Evolutionary conservation across 2,113 vertebrate genomes (phyloP).

Genomic region (Dicerorhinus sumatrensis): DNA sequence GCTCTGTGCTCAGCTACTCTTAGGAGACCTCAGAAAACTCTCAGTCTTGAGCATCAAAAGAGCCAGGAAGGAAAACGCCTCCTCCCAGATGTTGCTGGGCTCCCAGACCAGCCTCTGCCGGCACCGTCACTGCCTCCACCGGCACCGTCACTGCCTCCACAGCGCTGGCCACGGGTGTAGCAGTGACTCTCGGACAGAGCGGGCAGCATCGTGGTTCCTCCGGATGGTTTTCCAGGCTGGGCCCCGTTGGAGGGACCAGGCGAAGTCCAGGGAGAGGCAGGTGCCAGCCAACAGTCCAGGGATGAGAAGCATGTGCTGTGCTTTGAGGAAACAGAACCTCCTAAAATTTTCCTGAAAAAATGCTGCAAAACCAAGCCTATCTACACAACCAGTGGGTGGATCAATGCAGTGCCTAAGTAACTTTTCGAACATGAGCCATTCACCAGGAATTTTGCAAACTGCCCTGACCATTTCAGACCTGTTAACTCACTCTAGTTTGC

Average conservation of each 20-base stretch:
- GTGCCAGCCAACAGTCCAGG: accelerated
- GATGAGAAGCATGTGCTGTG: no score
- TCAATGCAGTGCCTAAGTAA: accelerated
- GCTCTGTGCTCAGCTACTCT: conserved; percentile 23
- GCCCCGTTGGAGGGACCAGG: background rate
- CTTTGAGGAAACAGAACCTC: background rate
- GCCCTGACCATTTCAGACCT: background rate
- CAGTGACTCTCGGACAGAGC: background rate
- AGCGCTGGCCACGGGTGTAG: background rate
- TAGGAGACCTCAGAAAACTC: conserved; percentile 65
- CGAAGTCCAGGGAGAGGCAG: no score
- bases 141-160: conserved; percentile 64
- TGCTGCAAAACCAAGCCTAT: no score
- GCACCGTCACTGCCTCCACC: conserved; percentile 56
- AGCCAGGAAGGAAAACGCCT: conserved; percentile 53
- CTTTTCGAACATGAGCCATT: accelerated
- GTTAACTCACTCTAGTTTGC: background rate
- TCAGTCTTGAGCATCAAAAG: conserved; percentile 60
- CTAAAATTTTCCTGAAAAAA: accelerated
- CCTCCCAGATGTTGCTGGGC: conserved; percentile 35
- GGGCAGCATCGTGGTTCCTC: background rate
- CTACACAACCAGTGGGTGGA: accelerated
- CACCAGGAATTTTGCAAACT: accelerated
- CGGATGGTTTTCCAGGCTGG: background rate
- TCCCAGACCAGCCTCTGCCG: conserved; percentile 42